Conservation (phyloP, 2,113 vertebrate genomes). For the Oryzias melastigma region DNA sequence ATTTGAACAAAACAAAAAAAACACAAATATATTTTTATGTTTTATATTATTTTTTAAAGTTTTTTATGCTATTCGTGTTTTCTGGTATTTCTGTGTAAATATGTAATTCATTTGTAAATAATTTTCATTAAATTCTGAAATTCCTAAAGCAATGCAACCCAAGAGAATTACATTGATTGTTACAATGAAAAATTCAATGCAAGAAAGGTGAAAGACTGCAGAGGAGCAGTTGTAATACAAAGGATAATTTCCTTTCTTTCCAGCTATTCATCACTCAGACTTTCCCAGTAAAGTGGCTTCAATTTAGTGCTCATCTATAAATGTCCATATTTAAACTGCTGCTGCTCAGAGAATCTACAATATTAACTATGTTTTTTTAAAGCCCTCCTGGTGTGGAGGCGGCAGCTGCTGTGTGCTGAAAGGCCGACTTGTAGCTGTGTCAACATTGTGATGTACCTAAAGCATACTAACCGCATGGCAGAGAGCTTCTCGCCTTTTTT, state of each 20-base stretch:
- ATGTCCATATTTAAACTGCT: slow-evolving; percentile 52
- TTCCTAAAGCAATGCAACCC: slow-evolving; percentile 3
- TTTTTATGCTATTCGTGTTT: no score
- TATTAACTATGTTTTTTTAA: slow-evolving; percentile 29
- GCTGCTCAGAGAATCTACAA: slow-evolving; percentile 24
- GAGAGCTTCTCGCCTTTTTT: slow-evolving; percentile 97
- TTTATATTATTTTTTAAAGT: no score
- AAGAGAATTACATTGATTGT: slow-evolving; percentile 5
- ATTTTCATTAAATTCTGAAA: background rate
- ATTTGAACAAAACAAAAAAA: no score
- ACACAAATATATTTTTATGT: no score
- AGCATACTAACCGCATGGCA: slow-evolving; percentile 81
- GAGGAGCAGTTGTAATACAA: slow-evolving; percentile 32
- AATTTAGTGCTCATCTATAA: slow-evolving; percentile 59
- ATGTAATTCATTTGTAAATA: no score
- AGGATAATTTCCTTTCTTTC: slow-evolving; percentile 42
- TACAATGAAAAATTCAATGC: slow-evolving; percentile 27
- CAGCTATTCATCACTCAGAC: slow-evolving; percentile 51
- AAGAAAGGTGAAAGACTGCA: slow-evolving; percentile 40
- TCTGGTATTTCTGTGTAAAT: no score
- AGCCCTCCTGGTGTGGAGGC: slow-evolving; percentile 2
- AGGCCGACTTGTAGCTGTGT: background rate
- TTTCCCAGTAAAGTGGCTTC: slow-evolving; percentile 36
- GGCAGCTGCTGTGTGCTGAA: slow-evolving; percentile 7
- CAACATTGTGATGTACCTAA: slow-evolving; percentile 8